Evolutionary conservation across 2,797 vertebrate genomes (phyloP), one percentile per base, ranked within the genome.

Genomic region (Cryptoprocta ferox): DNA sequence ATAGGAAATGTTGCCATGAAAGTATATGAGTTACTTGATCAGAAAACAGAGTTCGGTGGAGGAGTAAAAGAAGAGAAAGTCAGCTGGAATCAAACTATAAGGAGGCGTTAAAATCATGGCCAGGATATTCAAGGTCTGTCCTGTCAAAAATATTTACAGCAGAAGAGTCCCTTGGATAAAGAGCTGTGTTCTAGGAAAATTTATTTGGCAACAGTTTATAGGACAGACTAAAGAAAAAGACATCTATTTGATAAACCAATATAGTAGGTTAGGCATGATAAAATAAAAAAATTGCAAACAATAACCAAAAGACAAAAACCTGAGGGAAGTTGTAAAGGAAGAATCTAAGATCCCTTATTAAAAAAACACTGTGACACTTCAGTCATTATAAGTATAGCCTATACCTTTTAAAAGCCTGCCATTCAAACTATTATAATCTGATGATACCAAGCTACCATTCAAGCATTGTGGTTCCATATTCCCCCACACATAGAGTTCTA

Each of bases 201-300:
- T 80, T 81, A 95, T 37, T 35, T 81, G 24, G 32, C 81, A 85
- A 35, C n/a, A 76, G 15, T 73, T 94, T 71, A 70, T 78, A 59
- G 32, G 26, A 76, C 19, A 90, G 37, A 59, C 53, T 76, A 2
- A 45, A 81, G 37, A 32, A 37, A n/a, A 92, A 45, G 19, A 48
- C 15, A 61, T 85, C 65, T 91, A 26, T 75, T 90, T 86, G 79
- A 59, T 48, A 85, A 92, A 92, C 10, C 89, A 71, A 75, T 45
- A 71, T 9, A 84, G 11, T 84, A 83, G 21, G 61, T 82, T 26
- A 78, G 26, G 30, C 18, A 79, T 86, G 66, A 90, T 70, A 61
- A 94, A 95, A 63, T 84, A 13, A 66, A 45, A 18, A 91, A 76
- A n/a, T 48, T 66, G n/a, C 26, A 70, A 93, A 68, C 78, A 91